Evolutionary conservation across 2,797 vertebrate species (phyloP).

Genomic region (Intellagama lesueurii): DNA sequence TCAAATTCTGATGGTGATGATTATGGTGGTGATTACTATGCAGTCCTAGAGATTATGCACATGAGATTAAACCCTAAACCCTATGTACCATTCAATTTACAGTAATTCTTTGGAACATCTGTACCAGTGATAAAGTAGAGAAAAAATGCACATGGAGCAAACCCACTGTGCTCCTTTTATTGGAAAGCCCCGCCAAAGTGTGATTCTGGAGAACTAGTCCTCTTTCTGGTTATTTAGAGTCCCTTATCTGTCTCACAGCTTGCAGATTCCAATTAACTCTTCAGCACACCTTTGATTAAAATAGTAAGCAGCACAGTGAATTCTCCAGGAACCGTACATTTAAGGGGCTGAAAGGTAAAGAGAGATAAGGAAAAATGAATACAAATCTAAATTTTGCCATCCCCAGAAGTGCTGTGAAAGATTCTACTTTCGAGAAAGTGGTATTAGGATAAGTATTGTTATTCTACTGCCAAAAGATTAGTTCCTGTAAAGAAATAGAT

Average conservation of each 20-base stretch:
- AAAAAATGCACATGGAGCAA: not conserved
- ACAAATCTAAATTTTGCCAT: slow-evolving; percentile 27
- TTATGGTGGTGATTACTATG: not conserved
- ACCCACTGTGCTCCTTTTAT: not conserved
- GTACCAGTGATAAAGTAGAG: not conserved
- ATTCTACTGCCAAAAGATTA: slow-evolving; percentile 10
- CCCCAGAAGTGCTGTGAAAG: not conserved
- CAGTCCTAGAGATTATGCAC: slow-evolving; percentile 28
- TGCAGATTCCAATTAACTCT: slow-evolving; percentile 49
- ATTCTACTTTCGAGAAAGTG: slow-evolving; percentile 32
- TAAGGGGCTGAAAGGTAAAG: slow-evolving; percentile 44
- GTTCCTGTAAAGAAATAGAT: slow-evolving; percentile 2
- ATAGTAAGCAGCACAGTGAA: slow-evolving; percentile 26
- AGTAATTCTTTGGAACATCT: not conserved
- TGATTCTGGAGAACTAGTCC: not conserved
- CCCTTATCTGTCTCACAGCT: slow-evolving; percentile 35
- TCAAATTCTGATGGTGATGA: slow-evolving; percentile 46
- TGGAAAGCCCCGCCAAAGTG: not conserved
- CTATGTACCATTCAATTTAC: not conserved
- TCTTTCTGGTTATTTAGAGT: slow-evolving; percentile 33
- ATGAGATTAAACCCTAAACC: slow-evolving; percentile 35
- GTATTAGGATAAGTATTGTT: slow-evolving; percentile 33
- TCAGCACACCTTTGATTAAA: slow-evolving; percentile 44
- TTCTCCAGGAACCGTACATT: slow-evolving; percentile 23
- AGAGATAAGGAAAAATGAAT: slow-evolving; percentile 37